Base-by-base conservation (phyloP, 2,888 invertebrate species). In the Parthenolecanium corni region DNA sequence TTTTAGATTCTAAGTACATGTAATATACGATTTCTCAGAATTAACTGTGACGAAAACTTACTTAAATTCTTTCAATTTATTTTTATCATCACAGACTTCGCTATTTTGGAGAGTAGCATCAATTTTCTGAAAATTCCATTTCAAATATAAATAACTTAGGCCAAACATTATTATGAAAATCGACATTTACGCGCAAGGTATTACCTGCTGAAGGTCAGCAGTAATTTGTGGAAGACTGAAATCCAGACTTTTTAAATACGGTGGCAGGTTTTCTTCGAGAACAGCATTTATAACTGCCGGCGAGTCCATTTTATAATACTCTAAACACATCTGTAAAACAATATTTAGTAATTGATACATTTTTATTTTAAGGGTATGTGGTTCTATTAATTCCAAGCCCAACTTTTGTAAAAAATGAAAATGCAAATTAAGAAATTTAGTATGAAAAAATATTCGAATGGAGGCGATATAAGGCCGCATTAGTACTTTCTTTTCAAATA, bases 281-380 rank as follows among this genome's bases (percentile, higher is more conserved):
- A 94, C 77, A 52, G 87, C 86, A 71, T 89, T 84, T 65, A 95
- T 85, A 2, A 90, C 89, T 68, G 81, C 79, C 67, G 85, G 86
- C 0, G 83, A 77, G 68, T 85, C 80, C 72, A 82, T 85, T 20
- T 85, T 81, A 70, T 87, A 90, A 70, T 86, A 80, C 68, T 85
- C 79, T 61, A 94, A 75, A 69, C 91, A 85, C 70, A 80, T 80
- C 74, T 89, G 74, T 36, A 84, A 78, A 66, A 82, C 82, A 0
- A 81, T 72, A 42, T 42, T 36, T n/a, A 40, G 12, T 44, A 54
- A 21, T 2, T 54, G 31, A 31, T 9, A n/a, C n/a, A n/a, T 31
- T 31, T 9, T 6, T 6, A 31, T 4, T 31, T 31, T 31, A 31
- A 31, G 31, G 5, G 31, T 31, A n/a, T n/a, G n/a, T n/a, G n/a